Evolutionary conservation across 2,888 invertebrate species (phyloP).

Genomic region (Deilephila elpenor): DNA sequence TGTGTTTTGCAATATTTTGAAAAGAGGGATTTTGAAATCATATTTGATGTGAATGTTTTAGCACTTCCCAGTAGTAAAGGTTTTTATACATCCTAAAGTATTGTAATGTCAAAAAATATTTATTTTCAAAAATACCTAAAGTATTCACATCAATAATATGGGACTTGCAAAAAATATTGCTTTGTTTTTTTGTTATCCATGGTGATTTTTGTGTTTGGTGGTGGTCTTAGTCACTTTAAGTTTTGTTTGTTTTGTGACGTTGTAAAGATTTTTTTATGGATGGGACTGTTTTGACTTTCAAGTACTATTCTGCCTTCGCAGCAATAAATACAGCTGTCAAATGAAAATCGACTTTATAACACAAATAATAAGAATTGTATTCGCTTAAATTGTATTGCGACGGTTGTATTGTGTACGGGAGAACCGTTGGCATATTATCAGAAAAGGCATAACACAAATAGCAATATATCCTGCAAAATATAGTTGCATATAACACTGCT

Average conservation of each 20-base stretch:
- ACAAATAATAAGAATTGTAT: neutral
- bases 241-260: conserved; percentile 1
- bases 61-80: neutral
- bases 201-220: conserved; percentile 21
- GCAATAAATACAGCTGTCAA: neutral
- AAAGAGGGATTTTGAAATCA: neutral
- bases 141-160: neutral
- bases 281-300: neutral
- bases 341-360: conserved; percentile 2
- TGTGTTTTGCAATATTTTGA: neutral
- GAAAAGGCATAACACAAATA: conserved; percentile 54
- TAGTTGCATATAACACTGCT: conserved; percentile 66
- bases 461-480: conserved; percentile 42
- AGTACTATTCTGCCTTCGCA: neutral
- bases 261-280: neutral
- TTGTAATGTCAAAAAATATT: too few species aligned
- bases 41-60: conserved; percentile 10
- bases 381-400: neutral
- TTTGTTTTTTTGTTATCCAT: conserved; percentile 1
- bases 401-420: conserved; percentile 18
- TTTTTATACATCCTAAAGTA: too few species aligned
- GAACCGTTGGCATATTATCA: conserved; percentile 43
- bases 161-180: neutral
- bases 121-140: neutral
- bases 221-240: conserved; percentile 11